A percentile compares a stretch with the other conserved stretches of the same genome.
phyloP scores from a whole-genome alignment of 2,113 vertebrate species.

The Brienomyrus longianalis region DNA sequence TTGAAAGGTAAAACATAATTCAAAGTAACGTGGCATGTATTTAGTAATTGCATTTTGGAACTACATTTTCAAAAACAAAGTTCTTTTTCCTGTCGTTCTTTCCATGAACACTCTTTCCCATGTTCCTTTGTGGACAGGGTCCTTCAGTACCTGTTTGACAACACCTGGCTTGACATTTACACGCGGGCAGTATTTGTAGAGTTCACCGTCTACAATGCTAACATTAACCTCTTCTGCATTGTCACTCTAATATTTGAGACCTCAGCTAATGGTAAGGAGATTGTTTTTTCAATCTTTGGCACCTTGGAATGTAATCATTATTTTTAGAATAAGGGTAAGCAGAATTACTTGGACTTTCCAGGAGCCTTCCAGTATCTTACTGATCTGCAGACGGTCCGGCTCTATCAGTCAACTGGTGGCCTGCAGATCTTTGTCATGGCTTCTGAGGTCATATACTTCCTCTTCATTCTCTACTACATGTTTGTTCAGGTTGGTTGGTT shows the following conservation, averaged over 20 bases:
- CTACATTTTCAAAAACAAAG: neutral
- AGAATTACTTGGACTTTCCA: conserved; percentile 34
- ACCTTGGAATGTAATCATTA: neutral
- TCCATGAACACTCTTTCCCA: neutral
- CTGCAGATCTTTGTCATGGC: conserved; percentile 83
- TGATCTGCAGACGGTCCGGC: conserved; percentile 75
- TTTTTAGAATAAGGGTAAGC: neutral
- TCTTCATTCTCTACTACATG: conserved; percentile 90
- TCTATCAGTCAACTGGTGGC: conserved; percentile 77
- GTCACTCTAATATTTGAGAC: conserved; percentile 80
- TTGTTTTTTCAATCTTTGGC: neutral
- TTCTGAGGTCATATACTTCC: conserved; percentile 78
- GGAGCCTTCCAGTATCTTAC: conserved; percentile 75
- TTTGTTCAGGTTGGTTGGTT: conserved; percentile 67
- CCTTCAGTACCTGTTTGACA: conserved; percentile 77
- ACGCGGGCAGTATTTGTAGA: conserved; percentile 85
- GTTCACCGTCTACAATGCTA: conserved; percentile 93
- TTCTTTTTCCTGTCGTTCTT: neutral
- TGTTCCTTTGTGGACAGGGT: conserved; percentile 48
- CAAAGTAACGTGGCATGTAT: neutral
- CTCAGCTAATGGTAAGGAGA: conserved; percentile 70
- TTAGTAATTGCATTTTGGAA: neutral
- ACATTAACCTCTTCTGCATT: conserved; percentile 88
- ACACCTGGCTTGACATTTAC: conserved; percentile 78
- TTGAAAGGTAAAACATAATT: neutral